Base-by-base conservation (phyloP, 2,797 vertebrate genomes). In the Novumbra hubbsi region DNA sequence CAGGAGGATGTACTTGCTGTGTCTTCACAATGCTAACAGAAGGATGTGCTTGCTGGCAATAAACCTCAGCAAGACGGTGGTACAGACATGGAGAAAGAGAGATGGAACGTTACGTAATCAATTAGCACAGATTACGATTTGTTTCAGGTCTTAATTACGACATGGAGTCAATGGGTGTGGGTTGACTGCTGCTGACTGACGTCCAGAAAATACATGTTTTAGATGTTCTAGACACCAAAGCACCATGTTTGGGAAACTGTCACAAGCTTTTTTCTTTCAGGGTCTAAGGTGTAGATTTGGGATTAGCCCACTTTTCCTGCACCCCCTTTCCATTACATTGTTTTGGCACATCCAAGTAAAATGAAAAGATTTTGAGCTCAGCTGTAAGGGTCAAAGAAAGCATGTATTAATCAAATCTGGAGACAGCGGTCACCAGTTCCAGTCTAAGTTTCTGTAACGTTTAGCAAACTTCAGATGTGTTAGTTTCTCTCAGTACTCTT, bases 111-210 rank as follows among this genome's bases (percentile, higher is more conserved):
- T 90, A 88, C 79, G 79, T 67, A 91, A 91, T 82, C 83, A 87
- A 67, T 89, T 86, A 85, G 82, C 74, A 62, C 76, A 85, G 86
- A 91, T 92, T 90, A 91, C 86, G 81, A 83, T 86, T 84, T 87
- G 85, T 86, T 83, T 78, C 76, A 72, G 72, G 70, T 74, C 77
- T 81, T 82, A 84, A 81, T 81, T 85, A 77, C 79, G 52, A 24
- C 70, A 76, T 81, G 72, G 30, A 75, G 69, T 77, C 21, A 30
- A 78, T 67, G 79, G 78, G 49, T 70, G 68, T 67, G n/a, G 62
- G 50, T 69, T 24, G 66, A 74, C 45, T 68, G 76, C 49, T 68
- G 75, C 52, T 68, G 69, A 28, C 11, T 67, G 45, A 32, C 49
- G 80, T 32, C 64, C 27, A 62, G n/a, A 57, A 28, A 14, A 55